Percentiles rank a stretch among this genome's conserved stretches.
Conservation (phyloP, 1,140 invertebrate species). For the Zaprionus capensis region DNA sequence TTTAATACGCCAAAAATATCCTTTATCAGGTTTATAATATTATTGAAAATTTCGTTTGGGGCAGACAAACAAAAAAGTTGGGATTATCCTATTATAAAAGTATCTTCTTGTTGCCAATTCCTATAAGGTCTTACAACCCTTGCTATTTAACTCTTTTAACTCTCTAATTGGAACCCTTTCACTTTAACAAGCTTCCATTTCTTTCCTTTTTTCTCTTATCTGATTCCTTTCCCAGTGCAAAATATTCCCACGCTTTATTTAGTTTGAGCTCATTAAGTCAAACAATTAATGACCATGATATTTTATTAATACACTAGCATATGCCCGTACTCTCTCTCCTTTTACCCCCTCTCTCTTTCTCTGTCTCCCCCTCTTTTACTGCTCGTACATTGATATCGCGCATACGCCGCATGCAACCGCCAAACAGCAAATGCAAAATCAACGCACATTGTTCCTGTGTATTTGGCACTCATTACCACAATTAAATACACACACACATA, state of each 20-base stretch:
- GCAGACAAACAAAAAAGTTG: not conserved
- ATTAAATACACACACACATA: constrained; percentile 5
- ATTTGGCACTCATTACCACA: constrained; percentile 36
- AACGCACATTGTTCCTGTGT: constrained; percentile 2
- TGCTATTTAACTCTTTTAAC: too few relatives aligned
- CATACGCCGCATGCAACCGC: constrained; percentile 37
- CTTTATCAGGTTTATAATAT: not conserved
- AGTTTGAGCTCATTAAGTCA: not conserved
- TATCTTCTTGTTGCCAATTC: too few relatives aligned
- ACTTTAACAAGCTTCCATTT: not conserved
- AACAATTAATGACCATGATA: constrained; percentile 10
- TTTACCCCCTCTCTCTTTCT: not conserved
- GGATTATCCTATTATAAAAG: too few relatives aligned
- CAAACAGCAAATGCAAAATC: constrained; percentile 24
- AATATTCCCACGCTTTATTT: constrained; percentile 11
- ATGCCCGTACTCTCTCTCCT: not conserved
- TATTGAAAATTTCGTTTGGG: not conserved
- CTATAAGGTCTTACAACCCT: too few relatives aligned
- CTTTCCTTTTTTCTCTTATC: not conserved
- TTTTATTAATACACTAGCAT: constrained; percentile 12
- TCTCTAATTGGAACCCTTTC: too few relatives aligned
- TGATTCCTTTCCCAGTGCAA: not conserved
- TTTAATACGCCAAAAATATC: not conserved
- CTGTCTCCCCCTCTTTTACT: not conserved
- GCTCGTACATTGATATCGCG: constrained; percentile 16